Conservation (phyloP, 2,797 vertebrate genomes). For the Botia almorhae region DNA sequence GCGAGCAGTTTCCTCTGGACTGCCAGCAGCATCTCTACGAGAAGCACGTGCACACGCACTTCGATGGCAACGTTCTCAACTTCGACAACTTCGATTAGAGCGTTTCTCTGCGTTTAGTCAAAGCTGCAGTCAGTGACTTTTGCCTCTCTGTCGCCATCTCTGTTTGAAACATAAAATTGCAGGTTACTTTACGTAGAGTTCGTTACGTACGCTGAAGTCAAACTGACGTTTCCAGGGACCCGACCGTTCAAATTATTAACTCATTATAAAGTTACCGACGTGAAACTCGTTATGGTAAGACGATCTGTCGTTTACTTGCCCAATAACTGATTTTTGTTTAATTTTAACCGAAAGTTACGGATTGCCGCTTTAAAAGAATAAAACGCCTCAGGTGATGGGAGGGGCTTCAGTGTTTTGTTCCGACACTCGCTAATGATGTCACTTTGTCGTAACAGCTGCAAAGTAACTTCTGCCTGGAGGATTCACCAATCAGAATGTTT, state of each 20-base stretch:
- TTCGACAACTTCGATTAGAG: slow-evolving; percentile 84
- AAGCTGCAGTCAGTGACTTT: not conserved
- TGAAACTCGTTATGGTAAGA: no score
- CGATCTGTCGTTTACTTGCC: no score
- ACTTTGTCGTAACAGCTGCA: slow-evolving; percentile 54
- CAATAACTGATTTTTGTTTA: no score
- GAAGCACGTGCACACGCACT: slow-evolving; percentile 95
- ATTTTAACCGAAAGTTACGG: no score
- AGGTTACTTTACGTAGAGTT: no score
- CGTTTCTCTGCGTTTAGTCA: slow-evolving; percentile 19
- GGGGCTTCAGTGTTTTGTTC: slow-evolving; percentile 45
- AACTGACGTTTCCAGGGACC: no score
- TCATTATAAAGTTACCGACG: no score
- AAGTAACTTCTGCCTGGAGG: slow-evolving; percentile 46
- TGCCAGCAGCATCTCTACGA: slow-evolving; percentile 93
- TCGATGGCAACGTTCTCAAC: slow-evolving; percentile 92
- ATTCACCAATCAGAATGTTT: slow-evolving; percentile 50
- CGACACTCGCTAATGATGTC: slow-evolving; percentile 55
- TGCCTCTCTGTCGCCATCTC: no score
- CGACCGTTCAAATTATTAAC: no score
- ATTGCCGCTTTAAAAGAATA: not conserved
- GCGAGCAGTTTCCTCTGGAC: slow-evolving; percentile 94
- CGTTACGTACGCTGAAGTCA: no score
- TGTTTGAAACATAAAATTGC: no score
- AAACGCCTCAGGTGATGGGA: slow-evolving; percentile 15